Evolutionary conservation across 2,797 vertebrate species (phyloP), one percentile per base, ranked within the genome.

Genomic region (Oreochromis mossambicus): DNA sequence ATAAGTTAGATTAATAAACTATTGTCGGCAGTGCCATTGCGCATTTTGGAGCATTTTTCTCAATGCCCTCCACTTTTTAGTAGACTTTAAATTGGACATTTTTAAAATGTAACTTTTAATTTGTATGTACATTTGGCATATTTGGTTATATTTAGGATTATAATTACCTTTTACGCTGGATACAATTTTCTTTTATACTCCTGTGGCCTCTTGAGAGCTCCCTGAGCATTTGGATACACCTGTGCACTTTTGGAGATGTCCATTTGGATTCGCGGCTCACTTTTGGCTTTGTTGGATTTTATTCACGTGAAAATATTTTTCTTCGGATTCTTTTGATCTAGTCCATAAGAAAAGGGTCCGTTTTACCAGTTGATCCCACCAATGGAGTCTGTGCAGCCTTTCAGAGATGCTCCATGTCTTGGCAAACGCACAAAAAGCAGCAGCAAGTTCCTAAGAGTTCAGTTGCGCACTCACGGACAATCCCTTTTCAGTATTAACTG

Each of bases 401-500:
- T 32, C 43, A 88, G 15, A 86, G 86, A 87, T 77, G 92, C 93
- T 81, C 85, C 88, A 78, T 68, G 76, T 77, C 61, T 90, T 92
- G 80, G 63, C 63, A 92, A 88, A 83, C 83, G 89, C 89, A 86
- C 82, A 86, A 63, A 87, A 80, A 1, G 46, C 82, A 54, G 34
- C 85, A 58, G 7, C 91, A 83, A 78, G 76, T 51, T 66, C 83
- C 19, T 73, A 8, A n/a, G 55, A 77, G 43, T 66, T 86, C 86
- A 90, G 95, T 87, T 95, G 95, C 92, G 92, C 94, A 84, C 88
- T 86, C 48, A 82, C 68, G 51, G 66, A 92, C 91, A 93, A 90
- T 80, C 79, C 86, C 32, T 8, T 8, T 43, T 90, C 86, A 88
- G 92, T 92, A 86, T 86, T 70, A 90, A 82, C 90, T 92, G 91